These are phyloP conservation scores for Caerostris extrusa DNA, from an alignment of 1,140 invertebrate species.

Conservation along the genomic window DNA sequence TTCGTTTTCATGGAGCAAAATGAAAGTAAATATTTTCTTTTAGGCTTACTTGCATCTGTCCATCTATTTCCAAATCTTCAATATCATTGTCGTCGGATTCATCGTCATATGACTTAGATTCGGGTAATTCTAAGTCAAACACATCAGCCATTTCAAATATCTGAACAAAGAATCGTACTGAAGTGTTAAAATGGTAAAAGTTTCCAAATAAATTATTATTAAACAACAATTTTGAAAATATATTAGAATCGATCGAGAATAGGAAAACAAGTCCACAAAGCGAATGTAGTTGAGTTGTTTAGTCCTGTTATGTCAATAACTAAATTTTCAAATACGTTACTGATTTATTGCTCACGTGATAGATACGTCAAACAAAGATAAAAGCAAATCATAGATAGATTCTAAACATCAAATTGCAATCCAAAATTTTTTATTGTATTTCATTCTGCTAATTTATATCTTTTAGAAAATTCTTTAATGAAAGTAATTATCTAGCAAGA, in stretches of 20 bases:
- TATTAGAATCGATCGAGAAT: background rate
- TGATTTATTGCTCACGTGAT: background rate
- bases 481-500: no score
- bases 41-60: conserved; percentile 81
- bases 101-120: conserved; percentile 87
- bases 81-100: conserved; percentile 88
- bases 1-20: background rate
- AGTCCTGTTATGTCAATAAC: background rate
- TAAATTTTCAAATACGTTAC: background rate
- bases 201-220: background rate
- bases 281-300: background rate
- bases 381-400: no score
- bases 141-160: conserved; percentile 83
- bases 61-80: conserved; percentile 84
- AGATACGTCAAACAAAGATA: background rate
- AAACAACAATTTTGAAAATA: background rate
- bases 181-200: background rate
- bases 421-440: no score
- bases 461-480: no score
- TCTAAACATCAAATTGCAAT: no score
- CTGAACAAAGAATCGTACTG: background rate
- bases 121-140: conserved; percentile 94
- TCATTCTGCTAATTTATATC: no score
- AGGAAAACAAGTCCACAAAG: conserved; percentile 38
- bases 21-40: background rate